Percentiles rank a stretch among this genome's conserved stretches.
These are phyloP conservation scores for Camelus bactrianus DNA, from an alignment of 2,113 vertebrate genomes.

Conservation along the genomic window DNA sequence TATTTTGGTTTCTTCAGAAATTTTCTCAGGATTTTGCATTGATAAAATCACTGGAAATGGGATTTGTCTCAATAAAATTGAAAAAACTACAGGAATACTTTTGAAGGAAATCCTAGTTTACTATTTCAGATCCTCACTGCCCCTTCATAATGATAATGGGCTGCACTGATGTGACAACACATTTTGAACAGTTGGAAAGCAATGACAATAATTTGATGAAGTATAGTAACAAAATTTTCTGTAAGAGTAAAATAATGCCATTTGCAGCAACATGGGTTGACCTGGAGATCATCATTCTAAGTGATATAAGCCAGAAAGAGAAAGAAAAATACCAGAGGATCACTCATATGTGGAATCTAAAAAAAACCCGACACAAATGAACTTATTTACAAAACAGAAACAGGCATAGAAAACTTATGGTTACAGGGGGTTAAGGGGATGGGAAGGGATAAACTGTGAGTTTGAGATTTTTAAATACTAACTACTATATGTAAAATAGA, in stretches of 20 bases:
- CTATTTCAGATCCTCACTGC: neutral
- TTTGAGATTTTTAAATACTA: no score
- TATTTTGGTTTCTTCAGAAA: neutral
- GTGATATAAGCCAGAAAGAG: no score
- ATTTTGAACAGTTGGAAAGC: neutral
- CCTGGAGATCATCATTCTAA: no score
- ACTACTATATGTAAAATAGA: no score
- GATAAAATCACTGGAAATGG: neutral
- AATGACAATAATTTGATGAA: constrained; percentile 34
- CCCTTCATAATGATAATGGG: neutral
- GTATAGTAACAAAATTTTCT: neutral
- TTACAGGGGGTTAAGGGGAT: no score
- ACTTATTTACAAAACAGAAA: no score
- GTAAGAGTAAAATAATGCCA: neutral
- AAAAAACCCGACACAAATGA: no score
- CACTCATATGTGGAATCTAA: no score
- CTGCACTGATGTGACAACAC: neutral
- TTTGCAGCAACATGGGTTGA: no score
- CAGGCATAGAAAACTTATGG: no score
- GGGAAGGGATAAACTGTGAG: no score
- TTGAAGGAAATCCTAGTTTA: neutral
- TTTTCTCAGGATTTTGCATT: neutral
- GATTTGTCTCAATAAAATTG: neutral
- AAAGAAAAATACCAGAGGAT: no score
- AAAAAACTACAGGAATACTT: constrained; percentile 1